These are phyloP conservation scores for Urocolius indicus DNA, from an alignment of 2,113 vertebrate genomes.

Conservation along the genomic window DNA sequence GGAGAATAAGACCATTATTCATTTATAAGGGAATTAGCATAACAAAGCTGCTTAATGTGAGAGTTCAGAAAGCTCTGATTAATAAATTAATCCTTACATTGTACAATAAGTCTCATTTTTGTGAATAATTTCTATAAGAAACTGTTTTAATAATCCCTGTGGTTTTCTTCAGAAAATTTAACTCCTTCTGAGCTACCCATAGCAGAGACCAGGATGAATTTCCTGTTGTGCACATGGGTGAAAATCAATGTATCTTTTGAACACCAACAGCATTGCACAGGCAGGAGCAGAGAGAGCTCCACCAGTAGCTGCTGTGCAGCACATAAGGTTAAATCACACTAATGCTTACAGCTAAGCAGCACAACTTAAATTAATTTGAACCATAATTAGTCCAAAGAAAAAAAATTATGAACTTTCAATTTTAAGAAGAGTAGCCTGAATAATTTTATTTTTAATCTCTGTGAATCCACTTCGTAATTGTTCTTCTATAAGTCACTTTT, in stretches of 20 bases:
- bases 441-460: neutral
- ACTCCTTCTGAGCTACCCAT: constrained; percentile 21
- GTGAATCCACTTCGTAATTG: neutral
- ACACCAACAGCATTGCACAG: neutral
- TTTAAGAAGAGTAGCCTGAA: neutral
- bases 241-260: neutral
- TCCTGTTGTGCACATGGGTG: neutral
- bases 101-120: constrained; percentile 71
- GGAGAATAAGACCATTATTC: constrained; percentile 77
- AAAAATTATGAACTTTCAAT: neutral
- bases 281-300: neutral
- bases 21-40: constrained; percentile 81
- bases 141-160: constrained; percentile 8
- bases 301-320: neutral
- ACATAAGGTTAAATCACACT: neutral
- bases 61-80: constrained; percentile 80
- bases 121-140: constrained; percentile 62
- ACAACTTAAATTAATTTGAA: neutral
- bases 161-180: constrained; percentile 55
- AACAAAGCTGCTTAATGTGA: constrained; percentile 79
- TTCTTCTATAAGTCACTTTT: neutral
- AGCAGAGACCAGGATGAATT: neutral
- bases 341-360: neutral
- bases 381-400: neutral
- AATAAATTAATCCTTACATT: constrained; percentile 80